Percentiles rank a stretch among this genome's conserved stretches.
These are phyloP conservation scores for Nowickia ferox DNA, from an alignment of 2,888 invertebrate genomes.

Conservation along the genomic window DNA sequence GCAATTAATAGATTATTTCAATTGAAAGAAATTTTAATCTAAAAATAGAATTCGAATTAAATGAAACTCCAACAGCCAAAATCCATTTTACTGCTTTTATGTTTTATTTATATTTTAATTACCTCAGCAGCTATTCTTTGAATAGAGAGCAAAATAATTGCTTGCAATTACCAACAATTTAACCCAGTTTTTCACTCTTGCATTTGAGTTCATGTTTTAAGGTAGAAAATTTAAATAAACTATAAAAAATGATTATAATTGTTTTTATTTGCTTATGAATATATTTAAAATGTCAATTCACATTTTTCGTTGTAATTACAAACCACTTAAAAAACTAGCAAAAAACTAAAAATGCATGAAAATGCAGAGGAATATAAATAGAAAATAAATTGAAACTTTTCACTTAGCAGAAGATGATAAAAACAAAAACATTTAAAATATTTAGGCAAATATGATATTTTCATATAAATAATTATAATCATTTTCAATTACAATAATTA, in stretches of 20 bases:
- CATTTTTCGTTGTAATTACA: neutral
- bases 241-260: neutral
- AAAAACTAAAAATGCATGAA: too few species aligned
- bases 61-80: neutral
- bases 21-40: neutral
- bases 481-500: too few species aligned
- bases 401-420: too few species aligned
- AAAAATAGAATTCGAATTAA: neutral
- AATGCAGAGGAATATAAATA: too few species aligned
- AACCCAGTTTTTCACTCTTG: neutral
- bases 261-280: neutral
- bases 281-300: neutral
- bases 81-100: neutral
- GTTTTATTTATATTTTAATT: neutral
- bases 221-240: slow-evolving; percentile 2
- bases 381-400: too few species aligned
- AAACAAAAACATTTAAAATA: too few species aligned
- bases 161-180: neutral
- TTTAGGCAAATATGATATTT: too few species aligned
- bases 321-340: too few species aligned
- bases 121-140: neutral
- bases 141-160: neutral
- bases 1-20: too few species aligned
- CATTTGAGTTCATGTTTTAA: neutral
- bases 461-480: too few species aligned